Evolutionary conservation across 2,797 vertebrate species (phyloP).

Genomic region (Antrozous pallidus): DNA sequence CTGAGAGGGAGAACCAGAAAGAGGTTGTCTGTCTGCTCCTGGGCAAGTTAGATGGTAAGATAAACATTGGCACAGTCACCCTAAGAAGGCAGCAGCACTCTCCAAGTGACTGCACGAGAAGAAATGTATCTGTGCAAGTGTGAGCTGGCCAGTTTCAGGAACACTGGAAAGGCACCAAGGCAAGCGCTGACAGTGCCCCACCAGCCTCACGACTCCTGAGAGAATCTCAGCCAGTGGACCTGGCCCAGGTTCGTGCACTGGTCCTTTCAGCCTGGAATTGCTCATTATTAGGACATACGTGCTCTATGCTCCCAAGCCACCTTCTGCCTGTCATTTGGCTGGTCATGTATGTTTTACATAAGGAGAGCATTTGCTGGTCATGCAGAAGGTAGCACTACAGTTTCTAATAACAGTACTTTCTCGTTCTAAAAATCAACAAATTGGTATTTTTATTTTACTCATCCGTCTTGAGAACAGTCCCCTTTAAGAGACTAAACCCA

Average conservation of each 20-base stretch:
- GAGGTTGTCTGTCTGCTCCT: neutral
- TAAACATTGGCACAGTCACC: neutral
- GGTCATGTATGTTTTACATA: neutral
- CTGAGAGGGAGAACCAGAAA: neutral
- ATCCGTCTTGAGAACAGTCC: neutral
- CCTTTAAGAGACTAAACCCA: neutral
- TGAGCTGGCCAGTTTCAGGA: neutral
- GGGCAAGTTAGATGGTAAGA: neutral
- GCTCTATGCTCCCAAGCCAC: neutral
- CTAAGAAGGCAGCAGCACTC: neutral
- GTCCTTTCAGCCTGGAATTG: neutral
- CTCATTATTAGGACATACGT: neutral
- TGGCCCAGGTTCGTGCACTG: neutral
- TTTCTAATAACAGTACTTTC: neutral
- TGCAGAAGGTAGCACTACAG: neutral
- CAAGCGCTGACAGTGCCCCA: neutral
- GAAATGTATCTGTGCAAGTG: neutral
- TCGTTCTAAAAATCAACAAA: slow-evolving; percentile 25
- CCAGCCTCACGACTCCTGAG: neutral
- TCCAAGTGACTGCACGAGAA: neutral
- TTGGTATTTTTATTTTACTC: slow-evolving; percentile 17
- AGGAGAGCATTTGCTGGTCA: neutral
- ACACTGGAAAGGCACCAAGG: neutral
- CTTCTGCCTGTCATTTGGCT: neutral
- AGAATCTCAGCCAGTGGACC: neutral